Conservation (phyloP, 1,140 invertebrate species). For the Mesaphorura yosii region DNA sequence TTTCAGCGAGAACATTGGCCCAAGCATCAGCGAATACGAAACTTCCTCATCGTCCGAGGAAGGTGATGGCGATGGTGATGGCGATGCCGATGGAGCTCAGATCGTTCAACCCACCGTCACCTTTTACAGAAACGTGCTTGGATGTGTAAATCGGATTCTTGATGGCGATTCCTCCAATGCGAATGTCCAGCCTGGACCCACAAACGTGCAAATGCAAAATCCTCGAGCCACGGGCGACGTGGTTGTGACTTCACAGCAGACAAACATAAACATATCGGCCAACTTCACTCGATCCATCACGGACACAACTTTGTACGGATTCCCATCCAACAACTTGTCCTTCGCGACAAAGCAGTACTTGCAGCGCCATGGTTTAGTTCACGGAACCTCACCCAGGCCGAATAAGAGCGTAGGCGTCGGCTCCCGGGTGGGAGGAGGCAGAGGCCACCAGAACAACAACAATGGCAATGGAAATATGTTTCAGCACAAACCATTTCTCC, state of each 20-base stretch:
- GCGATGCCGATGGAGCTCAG: neutral
- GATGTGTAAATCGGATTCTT: slow-evolving; percentile 24
- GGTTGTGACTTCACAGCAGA: neutral
- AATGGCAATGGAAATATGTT: neutral
- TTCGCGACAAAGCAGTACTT: slow-evolving; percentile 29
- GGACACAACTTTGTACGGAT: slow-evolving; percentile 30
- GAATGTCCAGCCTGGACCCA: neutral
- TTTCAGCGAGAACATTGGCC: slow-evolving; percentile 11
- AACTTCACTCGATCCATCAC: slow-evolving; percentile 3
- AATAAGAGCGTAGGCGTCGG: neutral
- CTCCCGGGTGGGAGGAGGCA: neutral
- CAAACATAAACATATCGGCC: neutral
- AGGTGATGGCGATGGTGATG: slow-evolving; percentile 10
- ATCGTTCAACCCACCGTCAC: slow-evolving; percentile 19
- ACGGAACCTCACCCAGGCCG: neutral
- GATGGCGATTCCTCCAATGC: neutral
- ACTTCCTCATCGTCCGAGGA: slow-evolving; percentile 14
- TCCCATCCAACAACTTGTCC: slow-evolving; percentile 24
- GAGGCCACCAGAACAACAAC: neutral
- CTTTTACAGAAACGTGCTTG: slow-evolving; percentile 25
- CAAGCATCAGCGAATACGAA: slow-evolving; percentile 21
- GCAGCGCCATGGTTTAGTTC: slow-evolving; percentile 25
- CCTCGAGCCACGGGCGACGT: neutral
- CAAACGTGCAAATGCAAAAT: neutral
- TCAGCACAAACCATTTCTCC: neutral